These are phyloP conservation scores for Tokudaia tokunoshimensis DNA, from an alignment of 2,797 vertebrate genomes.

Conservation along the genomic window DNA sequence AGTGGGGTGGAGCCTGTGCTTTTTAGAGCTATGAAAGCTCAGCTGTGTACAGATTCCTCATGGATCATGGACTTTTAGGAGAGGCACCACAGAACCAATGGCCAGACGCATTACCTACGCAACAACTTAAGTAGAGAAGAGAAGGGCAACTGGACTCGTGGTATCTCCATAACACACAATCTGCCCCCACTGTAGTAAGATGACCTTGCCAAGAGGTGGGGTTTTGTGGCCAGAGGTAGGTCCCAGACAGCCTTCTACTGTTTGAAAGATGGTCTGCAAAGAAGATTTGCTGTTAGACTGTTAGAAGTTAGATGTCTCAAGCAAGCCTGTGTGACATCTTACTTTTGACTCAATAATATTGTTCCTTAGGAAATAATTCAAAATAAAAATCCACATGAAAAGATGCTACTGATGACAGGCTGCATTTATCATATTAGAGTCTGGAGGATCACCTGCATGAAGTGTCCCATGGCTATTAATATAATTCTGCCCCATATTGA, in stretches of 20 bases:
- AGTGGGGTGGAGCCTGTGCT: not conserved
- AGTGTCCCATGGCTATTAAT: conserved; percentile 5
- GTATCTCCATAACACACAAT: not conserved
- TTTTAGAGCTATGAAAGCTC: not conserved
- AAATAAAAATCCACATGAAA: conserved; percentile 58
- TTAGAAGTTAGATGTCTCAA: conserved; percentile 24
- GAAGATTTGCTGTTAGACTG: not conserved
- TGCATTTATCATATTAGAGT: not conserved
- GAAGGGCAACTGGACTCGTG: not conserved
- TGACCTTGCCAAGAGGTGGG: not conserved
- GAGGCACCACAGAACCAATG: not conserved
- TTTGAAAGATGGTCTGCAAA: conserved; percentile 53
- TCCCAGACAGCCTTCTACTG: not conserved
- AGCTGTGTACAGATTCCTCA: not conserved
- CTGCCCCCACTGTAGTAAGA: not conserved
- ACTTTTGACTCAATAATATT: conserved; percentile 27
- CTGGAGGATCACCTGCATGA: not conserved
- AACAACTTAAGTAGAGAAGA: not conserved
- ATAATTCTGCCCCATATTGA: conserved; percentile 33
- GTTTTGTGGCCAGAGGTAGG: not conserved
- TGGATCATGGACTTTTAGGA: not conserved
- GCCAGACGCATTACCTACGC: not conserved
- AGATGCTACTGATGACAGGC: not conserved
- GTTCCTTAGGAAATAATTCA: conserved; percentile 55
- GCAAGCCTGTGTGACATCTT: not conserved